Evolutionary conservation across 1,140 invertebrate species (phyloP).

Genomic region (Oedothorax gibbosus): DNA sequence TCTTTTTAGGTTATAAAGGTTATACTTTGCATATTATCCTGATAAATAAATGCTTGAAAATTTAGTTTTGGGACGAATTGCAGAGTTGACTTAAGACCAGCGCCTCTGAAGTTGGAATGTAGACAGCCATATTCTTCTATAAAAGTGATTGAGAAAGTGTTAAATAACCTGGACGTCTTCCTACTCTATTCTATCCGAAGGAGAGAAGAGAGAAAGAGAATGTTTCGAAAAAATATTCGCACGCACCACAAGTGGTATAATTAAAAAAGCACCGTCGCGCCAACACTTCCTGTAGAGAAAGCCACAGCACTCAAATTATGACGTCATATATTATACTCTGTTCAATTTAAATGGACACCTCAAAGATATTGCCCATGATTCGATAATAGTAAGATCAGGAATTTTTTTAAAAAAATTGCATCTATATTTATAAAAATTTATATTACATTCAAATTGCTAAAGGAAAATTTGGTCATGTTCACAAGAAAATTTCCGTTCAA

Average conservation of each 20-base stretch:
- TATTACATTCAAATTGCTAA: no score
- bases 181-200: slow-evolving; percentile 51
- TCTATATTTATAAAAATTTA: no score
- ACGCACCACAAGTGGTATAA: neutral
- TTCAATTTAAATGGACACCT: no score
- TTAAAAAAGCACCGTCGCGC: slow-evolving; percentile 41
- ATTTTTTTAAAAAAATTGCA: no score
- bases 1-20: no score
- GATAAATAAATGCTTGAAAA: no score
- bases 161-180: slow-evolving; percentile 32
- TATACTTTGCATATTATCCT: no score
- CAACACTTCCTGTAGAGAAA: slow-evolving; percentile 4
- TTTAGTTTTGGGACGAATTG: no score
- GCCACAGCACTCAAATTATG: neutral
- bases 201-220: slow-evolving; percentile 26
- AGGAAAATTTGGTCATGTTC: no score
- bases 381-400: no score
- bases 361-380: no score
- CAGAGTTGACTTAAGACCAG: neutral
- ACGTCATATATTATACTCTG: neutral
- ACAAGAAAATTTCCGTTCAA: no score
- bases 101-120: slow-evolving; percentile 6
- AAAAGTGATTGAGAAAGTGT: slow-evolving; percentile 14
- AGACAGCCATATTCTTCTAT: slow-evolving; percentile 1
- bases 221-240: neutral